Evolutionary conservation across 2,888 invertebrate genomes (phyloP), one percentile per base, ranked within the genome.

Genomic region (Amblyjoppa proteus): DNA sequence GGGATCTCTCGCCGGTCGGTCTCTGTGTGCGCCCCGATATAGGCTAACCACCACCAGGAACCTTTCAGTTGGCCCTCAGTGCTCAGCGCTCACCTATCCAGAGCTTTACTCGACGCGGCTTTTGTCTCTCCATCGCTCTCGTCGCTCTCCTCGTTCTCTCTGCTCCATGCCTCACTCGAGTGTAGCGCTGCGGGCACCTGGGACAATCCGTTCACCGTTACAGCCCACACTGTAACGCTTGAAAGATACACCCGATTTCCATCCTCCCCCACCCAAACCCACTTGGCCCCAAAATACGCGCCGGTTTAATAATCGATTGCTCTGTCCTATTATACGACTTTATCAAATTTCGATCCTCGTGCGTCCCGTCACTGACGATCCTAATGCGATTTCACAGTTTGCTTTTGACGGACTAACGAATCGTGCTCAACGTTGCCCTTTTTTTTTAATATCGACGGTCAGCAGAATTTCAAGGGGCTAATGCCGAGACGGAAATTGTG

Each of bases 1-100:
- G 68, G 82, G 68, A 76, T 80, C 79, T 84, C 69, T 69, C 20
- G 25, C 61, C 45, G 41, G 41, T 41, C 41, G 41, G 41, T 41
- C 11, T 41, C 41, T 75, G 31, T 49, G 45, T 74, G 75, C 64
- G 3, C 11, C 49, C 31, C 31, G 16, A 64, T 64, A 64, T 34
- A 64, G 64, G n/a, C 31, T 64, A 34, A 34, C 64, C 64, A 51
- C 31, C 64, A 64, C 61, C 68, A 51, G 34, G 25, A 70, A 53
- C 66, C 45, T 20, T 75, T 75, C 73, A 41, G 64, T 64, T 20
- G 66, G 25, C 61, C 45, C 81, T 31, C 53, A 64, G 61, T 45
- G 58, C 28, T 74, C 58, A 70, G 31, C 71, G 25, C 74, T n/a
- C 81, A 75, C 74, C 16, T 38, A 34, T 76, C 66, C 64, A 25